Percentiles rank a stretch among this genome's conserved stretches.
These are phyloP conservation scores for Lordiphosa collinella DNA, from an alignment of 1,140 invertebrate genomes.

Conservation along the genomic window DNA sequence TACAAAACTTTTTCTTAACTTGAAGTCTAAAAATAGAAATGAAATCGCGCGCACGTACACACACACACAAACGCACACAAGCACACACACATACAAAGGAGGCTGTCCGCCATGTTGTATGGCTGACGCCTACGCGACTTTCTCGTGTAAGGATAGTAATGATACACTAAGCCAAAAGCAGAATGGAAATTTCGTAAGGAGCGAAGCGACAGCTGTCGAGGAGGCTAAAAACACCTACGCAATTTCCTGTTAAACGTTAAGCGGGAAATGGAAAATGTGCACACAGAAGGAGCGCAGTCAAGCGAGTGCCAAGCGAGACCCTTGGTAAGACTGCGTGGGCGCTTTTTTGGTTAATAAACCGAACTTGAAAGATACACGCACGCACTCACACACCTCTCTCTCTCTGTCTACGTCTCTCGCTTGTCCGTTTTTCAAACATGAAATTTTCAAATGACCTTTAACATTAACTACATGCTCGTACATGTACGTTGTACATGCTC, in stretches of 20 bases:
- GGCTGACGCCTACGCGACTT: conserved; percentile 61
- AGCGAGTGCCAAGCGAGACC: conserved; percentile 28
- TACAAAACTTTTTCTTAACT: conserved; percentile 50
- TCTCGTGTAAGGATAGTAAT: conserved; percentile 50
- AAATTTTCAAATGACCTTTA: conserved; percentile 73
- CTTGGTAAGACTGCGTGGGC: conserved; percentile 10
- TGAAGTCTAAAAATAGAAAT: conserved; percentile 70
- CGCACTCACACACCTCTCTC: conserved; percentile 1
- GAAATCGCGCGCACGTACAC: conserved; percentile 71
- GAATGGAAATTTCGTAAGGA: conserved; percentile 54
- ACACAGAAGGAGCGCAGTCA: conserved; percentile 31
- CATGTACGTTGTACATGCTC: neutral
- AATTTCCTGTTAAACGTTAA: conserved; percentile 68
- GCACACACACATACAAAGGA: conserved; percentile 27
- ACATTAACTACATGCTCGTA: conserved; percentile 46
- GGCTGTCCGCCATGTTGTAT: conserved; percentile 71
- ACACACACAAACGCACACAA: conserved; percentile 26
- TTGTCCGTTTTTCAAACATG: conserved; percentile 57
- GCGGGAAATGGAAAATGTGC: conserved; percentile 59
- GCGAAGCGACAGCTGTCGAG: conserved; percentile 35
- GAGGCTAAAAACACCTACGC: conserved; percentile 66
- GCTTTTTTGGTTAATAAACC: conserved; percentile 8
- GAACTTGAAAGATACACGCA: neutral
- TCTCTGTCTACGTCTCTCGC: conserved; percentile 1
- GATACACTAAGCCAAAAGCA: conserved; percentile 58